Conservation (phyloP, 2,797 vertebrate species). For the Hippocampus kuda region DNA sequence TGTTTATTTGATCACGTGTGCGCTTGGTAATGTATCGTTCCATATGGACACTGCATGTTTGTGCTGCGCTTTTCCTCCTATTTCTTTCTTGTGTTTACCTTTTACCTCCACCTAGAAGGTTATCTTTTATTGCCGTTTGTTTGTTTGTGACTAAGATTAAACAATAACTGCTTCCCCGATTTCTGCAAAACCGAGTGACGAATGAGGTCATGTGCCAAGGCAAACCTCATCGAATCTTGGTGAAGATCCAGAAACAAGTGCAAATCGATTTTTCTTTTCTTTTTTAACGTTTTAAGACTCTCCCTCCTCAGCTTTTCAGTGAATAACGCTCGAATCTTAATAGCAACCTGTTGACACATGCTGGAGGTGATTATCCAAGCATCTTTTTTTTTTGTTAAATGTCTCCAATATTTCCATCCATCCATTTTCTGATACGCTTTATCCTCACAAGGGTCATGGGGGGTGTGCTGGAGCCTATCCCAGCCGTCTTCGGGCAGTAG, state of each 20-base stretch:
- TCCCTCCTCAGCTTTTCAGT: neutral
- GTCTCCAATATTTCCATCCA: neutral
- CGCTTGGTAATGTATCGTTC: constrained; percentile 57
- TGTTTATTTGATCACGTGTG: constrained; percentile 59
- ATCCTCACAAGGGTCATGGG: too few relatives aligned
- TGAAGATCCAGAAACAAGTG: neutral
- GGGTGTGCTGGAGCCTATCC: too few relatives aligned
- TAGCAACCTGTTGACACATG: neutral
- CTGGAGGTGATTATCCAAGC: neutral
- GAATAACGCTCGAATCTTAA: neutral
- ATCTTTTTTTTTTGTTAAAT: neutral
- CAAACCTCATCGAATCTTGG: neutral
- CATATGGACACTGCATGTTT: constrained; percentile 28
- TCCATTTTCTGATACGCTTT: too few relatives aligned
- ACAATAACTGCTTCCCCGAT: neutral
- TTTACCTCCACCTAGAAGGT: constrained; percentile 2
- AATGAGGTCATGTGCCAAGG: neutral
- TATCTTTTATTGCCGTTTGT: constrained; percentile 3
- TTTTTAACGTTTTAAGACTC: neutral
- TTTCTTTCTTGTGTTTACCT: constrained; percentile 19
- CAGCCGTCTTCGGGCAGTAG: too few relatives aligned
- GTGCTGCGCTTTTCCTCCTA: neutral
- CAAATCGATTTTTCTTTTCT: neutral
- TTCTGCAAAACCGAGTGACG: neutral
- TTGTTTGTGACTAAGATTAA: constrained; percentile 7